Percentiles rank a stretch among this genome's conserved stretches.
phyloP scores from a whole-genome alignment of 2,888 invertebrate species.

The Dolichopus griseipennis region DNA sequence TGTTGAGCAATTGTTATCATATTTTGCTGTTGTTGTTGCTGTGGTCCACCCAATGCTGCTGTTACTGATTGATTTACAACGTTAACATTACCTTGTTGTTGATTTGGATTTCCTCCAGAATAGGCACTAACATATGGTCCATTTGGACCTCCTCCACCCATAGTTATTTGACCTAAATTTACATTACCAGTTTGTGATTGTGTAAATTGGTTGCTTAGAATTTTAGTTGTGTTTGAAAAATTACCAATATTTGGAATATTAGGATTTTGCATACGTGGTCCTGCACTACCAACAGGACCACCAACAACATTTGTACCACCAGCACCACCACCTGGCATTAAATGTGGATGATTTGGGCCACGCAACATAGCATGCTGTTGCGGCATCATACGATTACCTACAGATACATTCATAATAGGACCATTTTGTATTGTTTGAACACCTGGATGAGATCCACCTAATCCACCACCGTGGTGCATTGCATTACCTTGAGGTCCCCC shows the following conservation, averaged over 20 bases:
- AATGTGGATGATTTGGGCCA: constrained; percentile 39
- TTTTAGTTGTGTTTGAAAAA: constrained; percentile 19
- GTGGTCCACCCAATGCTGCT: constrained; percentile 29
- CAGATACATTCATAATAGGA: constrained; percentile 52
- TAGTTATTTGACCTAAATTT: constrained; percentile 38
- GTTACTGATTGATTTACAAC: constrained; percentile 31
- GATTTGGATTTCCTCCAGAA: constrained; percentile 25
- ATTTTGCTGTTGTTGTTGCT: constrained; percentile 22
- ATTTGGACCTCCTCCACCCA: constrained; percentile 34
- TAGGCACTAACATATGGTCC: constrained; percentile 37
- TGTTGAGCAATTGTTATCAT: constrained; percentile 44
- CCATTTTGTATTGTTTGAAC: constrained; percentile 73
- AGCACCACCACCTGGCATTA: constrained; percentile 39
- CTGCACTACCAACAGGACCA: constrained; percentile 33
- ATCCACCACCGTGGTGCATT: constrained; percentile 35
- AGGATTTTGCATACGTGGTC: constrained; percentile 54
- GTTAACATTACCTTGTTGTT: constrained; percentile 27
- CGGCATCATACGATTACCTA: constrained; percentile 35
- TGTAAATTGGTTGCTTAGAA: constrained; percentile 20
- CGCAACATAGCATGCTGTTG: constrained; percentile 38
- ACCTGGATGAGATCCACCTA: constrained; percentile 41
- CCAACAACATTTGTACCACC: constrained; percentile 30
- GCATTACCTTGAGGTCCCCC: constrained; percentile 31
- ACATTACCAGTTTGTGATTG: constrained; percentile 23
- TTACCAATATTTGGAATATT: constrained; percentile 39